Evolutionary conservation across 2,888 invertebrate species (phyloP), one percentile per base, ranked within the genome.

Genomic region (Caenorhabditis parvicauda): DNA sequence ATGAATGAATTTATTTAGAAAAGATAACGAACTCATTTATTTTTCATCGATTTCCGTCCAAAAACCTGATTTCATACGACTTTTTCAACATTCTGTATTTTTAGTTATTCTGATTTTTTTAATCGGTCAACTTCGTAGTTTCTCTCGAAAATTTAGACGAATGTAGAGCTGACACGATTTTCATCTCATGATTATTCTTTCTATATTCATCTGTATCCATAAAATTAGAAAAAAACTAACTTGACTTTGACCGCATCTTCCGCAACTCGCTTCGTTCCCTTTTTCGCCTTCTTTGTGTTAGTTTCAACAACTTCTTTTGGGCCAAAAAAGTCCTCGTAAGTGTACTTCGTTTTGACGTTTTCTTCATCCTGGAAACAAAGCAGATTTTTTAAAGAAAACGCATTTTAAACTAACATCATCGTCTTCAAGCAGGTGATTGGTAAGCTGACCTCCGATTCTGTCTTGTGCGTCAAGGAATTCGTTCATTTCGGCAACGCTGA

Each of bases 281-380:
- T 38, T n/a, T 28, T 28, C 21, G 29, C n/a, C 14, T 25, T 39
- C 44, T 37, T 25, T 39, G 50, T 53, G 22, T 52, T 54, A 12
- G 55, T 14, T 14, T 44, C 48, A 7, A 47, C 55, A 37, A 56
- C 58, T n/a, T 59, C 59, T 7, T 62, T 54, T 9, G 58, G 49
- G 17, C 66, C 72, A 32, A 72, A 72, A 32, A 72, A 71, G 28
- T 72, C 72, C 27, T 69, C 70, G 28, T 72, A 72, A 0, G 51
- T 55, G 54, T 72, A 72, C 28, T 59, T 51, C 12, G 65, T 39
- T 25, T 57, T 58, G 9, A 59, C 70, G 45, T 61, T 64, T 63
- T 63, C 65, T 19, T 53, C 47, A 37, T 68, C 64, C 62, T 58
- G 28, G 32, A 58, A 62, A 19, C 17, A 2, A 42, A 39, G 42